These are phyloP conservation scores for Drosophila virilis DNA, from an alignment of 1,140 invertebrate genomes.

Conservation along the genomic window DNA sequence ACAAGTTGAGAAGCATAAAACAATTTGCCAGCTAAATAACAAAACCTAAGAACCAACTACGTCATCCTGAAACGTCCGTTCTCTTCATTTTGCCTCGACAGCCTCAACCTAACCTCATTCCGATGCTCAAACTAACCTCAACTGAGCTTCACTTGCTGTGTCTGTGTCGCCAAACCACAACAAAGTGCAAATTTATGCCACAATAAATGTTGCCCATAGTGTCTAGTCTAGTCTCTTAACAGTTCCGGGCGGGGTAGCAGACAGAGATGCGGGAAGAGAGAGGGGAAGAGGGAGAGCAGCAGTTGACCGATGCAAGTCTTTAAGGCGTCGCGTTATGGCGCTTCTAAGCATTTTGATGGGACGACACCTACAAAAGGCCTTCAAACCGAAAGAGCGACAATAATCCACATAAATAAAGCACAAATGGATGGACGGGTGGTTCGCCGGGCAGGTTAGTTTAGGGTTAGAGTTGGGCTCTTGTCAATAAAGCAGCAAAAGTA, in stretches of 20 bases:
- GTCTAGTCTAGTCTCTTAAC: conserved; percentile 7
- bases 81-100: neutral
- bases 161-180: conserved; percentile 64
- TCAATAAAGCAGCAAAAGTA: conserved; percentile 20
- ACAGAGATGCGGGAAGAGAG: too few relatives aligned
- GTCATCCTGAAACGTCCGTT: conserved; percentile 37
- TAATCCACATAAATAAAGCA: conserved; percentile 66
- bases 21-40: conserved; percentile 76
- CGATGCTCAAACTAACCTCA: conserved; percentile 45
- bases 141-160: neutral
- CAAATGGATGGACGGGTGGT: conserved; percentile 4
- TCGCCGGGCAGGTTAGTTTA: neutral
- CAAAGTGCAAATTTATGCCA: conserved; percentile 80
- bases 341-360: conserved; percentile 25
- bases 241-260: neutral
- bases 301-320: conserved; percentile 21
- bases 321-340: conserved; percentile 13
- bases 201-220: conserved; percentile 63
- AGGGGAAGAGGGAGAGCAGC: neutral
- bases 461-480: conserved; percentile 16
- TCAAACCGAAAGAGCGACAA: conserved; percentile 58
- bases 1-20: conserved; percentile 68
- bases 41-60: conserved; percentile 59
- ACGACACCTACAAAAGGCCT: conserved; percentile 59
- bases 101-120: conserved; percentile 4